Base-by-base conservation (phyloP, 92 coral and sea anemone species). In the Phenganax stokvisi region DNA sequence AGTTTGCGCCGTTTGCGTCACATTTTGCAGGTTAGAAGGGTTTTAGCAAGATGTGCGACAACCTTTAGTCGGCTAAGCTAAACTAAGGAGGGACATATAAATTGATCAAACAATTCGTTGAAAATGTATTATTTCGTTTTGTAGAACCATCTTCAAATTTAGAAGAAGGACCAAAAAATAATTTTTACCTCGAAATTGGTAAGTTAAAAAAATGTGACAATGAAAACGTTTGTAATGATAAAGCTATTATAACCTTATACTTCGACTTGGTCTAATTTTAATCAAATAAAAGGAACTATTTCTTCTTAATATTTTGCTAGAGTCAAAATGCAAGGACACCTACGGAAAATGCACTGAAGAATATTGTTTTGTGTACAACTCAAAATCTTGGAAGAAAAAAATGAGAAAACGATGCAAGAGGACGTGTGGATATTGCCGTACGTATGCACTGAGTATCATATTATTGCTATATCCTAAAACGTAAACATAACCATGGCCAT, bases 401-500 rank as follows among this genome's bases (percentile, higher is more conserved):
- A 77, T 77, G 70, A 31, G 81, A 13, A 58, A 12, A 8, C 10
- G 17, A 8, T 79, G 83, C 83, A 79, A 79, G 29, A 79, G 69
- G 58, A 79, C 83, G 29, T 79, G 83, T 30, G 74, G 74, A 64
- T 37, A 51, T 37, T 79, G 83, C 62, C 73, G 83, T 79, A 65
- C 64, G 83, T 79, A 55, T 29, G 3, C 27, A 12, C 28, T 3
- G 13, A 8, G 5, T 37, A 37, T 37, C 47, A 37, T 37, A 37
- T 37, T 37, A 37, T 37, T 37, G 47, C 47, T 37, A 37, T 37
- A 37, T 37, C 47, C 47, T 37, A 37, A 37, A 37, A 37, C 25
- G 25, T 20, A 37, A 2, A 37, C 47, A 1, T 37, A 37, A 5
- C 47, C 47, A 37, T 5, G 5, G 47, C 47, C 47, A 5, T 37